These are phyloP conservation scores for Corythornis madagascariensis DNA, from an alignment of 2,113 vertebrate species.

Conservation along the genomic window DNA sequence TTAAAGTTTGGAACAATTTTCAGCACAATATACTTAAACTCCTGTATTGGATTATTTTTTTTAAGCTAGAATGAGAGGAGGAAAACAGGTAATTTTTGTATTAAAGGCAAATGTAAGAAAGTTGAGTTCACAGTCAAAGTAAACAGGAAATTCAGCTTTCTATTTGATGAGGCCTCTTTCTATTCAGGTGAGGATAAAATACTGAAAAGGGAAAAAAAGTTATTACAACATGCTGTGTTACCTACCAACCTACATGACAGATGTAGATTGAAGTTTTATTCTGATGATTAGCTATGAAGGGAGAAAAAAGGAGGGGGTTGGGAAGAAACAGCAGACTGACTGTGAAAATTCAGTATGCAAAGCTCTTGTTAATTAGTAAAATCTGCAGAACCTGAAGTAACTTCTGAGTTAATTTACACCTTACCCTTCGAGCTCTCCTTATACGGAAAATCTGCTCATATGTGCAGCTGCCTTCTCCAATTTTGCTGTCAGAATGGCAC, in stretches of 20 bases:
- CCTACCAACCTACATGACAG: conserved; percentile 1
- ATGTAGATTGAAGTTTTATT: conserved; percentile 53
- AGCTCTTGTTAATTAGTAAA: conserved; percentile 60
- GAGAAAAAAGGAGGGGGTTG: no score
- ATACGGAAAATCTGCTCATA: conserved; percentile 36
- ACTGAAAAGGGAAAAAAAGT: background rate
- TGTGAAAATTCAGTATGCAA: conserved; percentile 46
- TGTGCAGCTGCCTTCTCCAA: background rate
- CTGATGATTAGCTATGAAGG: conserved; percentile 31
- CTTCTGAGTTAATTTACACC: conserved; percentile 57
- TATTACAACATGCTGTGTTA: background rate
- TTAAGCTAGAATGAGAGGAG: background rate
- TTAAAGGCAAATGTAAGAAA: background rate
- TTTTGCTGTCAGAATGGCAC: background rate
- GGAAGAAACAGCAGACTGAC: conserved; percentile 28
- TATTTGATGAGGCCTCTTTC: background rate
- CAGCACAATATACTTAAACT: background rate
- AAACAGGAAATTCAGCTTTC: background rate
- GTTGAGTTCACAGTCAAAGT: background rate
- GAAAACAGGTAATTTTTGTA: conserved; percentile 8
- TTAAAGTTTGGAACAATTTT: conserved; percentile 53
- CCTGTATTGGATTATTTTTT: no score
- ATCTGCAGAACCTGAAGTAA: conserved; percentile 61
- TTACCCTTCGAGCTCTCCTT: conserved; percentile 40
- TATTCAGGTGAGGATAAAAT: background rate